Percentiles rank a stretch among this genome's conserved stretches.
Evolutionary conservation across 2,113 vertebrate genomes (phyloP).

Genomic region (Xenus cinereus): DNA sequence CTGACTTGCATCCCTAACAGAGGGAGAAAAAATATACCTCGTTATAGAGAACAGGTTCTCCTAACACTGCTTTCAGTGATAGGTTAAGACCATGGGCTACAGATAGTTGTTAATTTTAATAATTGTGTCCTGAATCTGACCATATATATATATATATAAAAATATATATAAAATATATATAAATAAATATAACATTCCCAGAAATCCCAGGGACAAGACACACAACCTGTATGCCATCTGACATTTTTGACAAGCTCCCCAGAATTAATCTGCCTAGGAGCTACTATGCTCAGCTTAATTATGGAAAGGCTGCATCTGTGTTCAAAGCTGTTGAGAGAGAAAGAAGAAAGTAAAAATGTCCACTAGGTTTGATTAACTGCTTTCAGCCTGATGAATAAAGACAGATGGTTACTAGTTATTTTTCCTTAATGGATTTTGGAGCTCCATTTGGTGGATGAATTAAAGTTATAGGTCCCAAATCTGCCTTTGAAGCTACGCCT

Average conservation of each 20-base stretch:
- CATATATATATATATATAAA: neutral
- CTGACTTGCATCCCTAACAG: neutral
- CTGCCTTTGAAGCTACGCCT: constrained; percentile 36
- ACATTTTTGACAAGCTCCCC: constrained; percentile 46
- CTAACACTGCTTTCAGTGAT: neutral
- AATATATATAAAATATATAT: neutral
- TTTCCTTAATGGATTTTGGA: constrained; percentile 59
- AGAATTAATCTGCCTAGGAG: constrained; percentile 51
- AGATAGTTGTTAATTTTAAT: neutral
- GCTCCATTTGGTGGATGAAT: constrained; percentile 47
- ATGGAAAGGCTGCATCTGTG: constrained; percentile 70
- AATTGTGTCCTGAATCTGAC: neutral
- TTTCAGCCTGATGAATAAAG: constrained; percentile 58
- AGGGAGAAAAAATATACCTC: neutral
- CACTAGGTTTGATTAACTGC: constrained; percentile 68
- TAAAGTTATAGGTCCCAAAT: constrained; percentile 53
- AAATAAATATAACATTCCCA: neutral
- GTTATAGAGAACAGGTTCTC: neutral
- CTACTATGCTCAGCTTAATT: constrained; percentile 65
- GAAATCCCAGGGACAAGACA: neutral
- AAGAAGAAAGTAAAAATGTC: constrained; percentile 69
- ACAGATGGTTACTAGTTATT: constrained; percentile 70
- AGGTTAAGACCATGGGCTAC: neutral
- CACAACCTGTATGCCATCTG: constrained; percentile 25
- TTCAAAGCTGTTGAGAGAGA: constrained; percentile 69